phyloP scores from a whole-genome alignment of 2,888 invertebrate species.

The Chymomyza procnemis region DNA sequence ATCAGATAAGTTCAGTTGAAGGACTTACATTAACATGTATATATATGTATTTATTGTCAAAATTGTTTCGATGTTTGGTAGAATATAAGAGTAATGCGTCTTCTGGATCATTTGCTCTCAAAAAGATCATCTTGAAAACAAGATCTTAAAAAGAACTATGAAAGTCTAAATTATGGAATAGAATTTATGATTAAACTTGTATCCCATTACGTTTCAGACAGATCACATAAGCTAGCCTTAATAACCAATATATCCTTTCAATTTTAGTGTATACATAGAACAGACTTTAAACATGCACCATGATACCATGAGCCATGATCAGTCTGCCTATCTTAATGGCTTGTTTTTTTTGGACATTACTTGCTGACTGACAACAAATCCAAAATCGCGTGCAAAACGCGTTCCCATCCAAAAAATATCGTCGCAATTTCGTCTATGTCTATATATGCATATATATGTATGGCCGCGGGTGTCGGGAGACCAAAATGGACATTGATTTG shows the following conservation, averaged over 20 bases:
- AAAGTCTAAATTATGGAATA: too few species aligned
- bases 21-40: too few species aligned
- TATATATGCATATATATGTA: not conserved
- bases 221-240: not conserved
- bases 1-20: too few species aligned
- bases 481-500: not conserved
- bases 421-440: conserved; percentile 21
- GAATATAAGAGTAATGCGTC: too few species aligned
- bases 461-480: conserved; percentile 9
- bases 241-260: not conserved
- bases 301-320: conserved; percentile 3
- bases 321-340: not conserved
- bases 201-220: not conserved
- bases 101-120: too few species aligned
- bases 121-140: too few species aligned
- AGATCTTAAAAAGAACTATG: too few species aligned
- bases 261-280: not conserved
- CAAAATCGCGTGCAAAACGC: conserved; percentile 42
- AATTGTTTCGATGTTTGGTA: too few species aligned
- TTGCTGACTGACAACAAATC: conserved; percentile 24
- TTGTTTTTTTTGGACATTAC: not conserved
- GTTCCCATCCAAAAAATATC: conserved; percentile 6
- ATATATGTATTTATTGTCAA: too few species aligned
- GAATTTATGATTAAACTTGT: too few species aligned
- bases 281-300: not conserved